Percentiles rank a stretch among this genome's conserved stretches.
These are phyloP conservation scores for Acrocephalus arundinaceus DNA, from an alignment of 2,113 vertebrate genomes.

Conservation along the genomic window DNA sequence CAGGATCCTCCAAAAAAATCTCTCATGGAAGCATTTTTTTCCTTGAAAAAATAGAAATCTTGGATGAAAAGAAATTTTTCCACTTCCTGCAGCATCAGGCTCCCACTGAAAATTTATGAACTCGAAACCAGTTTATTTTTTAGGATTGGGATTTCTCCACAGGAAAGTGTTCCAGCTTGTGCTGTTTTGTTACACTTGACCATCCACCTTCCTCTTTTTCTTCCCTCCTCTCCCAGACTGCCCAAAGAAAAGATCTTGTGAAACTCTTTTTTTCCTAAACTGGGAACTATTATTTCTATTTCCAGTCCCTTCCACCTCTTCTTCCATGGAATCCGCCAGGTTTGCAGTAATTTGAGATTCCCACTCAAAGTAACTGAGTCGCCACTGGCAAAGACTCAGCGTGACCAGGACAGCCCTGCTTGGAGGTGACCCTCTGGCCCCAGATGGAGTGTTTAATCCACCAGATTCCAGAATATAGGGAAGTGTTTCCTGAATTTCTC, in stretches of 20 bases:
- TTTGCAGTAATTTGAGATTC: conserved; percentile 65
- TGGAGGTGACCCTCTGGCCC: conserved; percentile 54
- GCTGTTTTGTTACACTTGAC: background rate
- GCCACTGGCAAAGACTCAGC: conserved; percentile 18
- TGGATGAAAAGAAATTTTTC: background rate
- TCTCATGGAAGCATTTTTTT: background rate
- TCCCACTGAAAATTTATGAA: background rate
- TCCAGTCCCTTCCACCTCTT: background rate
- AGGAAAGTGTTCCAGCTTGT: background rate
- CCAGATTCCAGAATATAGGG: background rate
- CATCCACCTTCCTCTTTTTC: background rate
- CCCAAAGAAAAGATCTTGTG: background rate
- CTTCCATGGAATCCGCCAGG: background rate
- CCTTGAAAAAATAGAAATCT: background rate
- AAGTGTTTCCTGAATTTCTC: background rate
- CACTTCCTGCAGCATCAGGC: background rate
- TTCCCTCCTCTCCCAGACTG: background rate
- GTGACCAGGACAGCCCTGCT: background rate
- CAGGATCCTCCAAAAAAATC: background rate
- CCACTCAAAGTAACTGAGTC: conserved; percentile 35
- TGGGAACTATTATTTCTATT: conserved; percentile 7
- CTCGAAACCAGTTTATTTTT: background rate
- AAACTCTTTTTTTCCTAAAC: background rate
- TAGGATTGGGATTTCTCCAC: background rate
- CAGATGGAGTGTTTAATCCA: background rate